These are phyloP conservation scores for Caenorhabditis elegans DNA, from an alignment of 1,140 invertebrate species.

Conservation along the genomic window WBcel235 BX284602.5:11634001-11634500, in stretches of 20 bases:
- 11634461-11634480: slow-evolving; percentile 21
- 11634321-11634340: neutral
- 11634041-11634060: neutral
- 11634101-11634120: slow-evolving; percentile 18
- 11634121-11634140: slow-evolving; percentile 12
- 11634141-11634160: slow-evolving; percentile 28
- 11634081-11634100: slow-evolving; percentile 20
- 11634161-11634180: neutral
- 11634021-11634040: neutral
- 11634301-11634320: neutral
- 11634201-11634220: slow-evolving; percentile 31
- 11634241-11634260: slow-evolving; percentile 27
- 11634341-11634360: too few species aligned
- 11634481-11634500: slow-evolving; percentile 17
- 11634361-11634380: neutral
- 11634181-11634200: slow-evolving; percentile 27
- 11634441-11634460: slow-evolving; percentile 24
- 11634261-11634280: slow-evolving; percentile 24
- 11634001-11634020: neutral
- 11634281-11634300: slow-evolving; percentile 5
- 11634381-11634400: neutral
- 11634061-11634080: neutral
- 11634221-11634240: slow-evolving; percentile 23
- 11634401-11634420: neutral
- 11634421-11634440: neutral